Evolutionary conservation across 2,797 vertebrate species (phyloP).

Genomic region (Eulemur albifrons): DNA sequence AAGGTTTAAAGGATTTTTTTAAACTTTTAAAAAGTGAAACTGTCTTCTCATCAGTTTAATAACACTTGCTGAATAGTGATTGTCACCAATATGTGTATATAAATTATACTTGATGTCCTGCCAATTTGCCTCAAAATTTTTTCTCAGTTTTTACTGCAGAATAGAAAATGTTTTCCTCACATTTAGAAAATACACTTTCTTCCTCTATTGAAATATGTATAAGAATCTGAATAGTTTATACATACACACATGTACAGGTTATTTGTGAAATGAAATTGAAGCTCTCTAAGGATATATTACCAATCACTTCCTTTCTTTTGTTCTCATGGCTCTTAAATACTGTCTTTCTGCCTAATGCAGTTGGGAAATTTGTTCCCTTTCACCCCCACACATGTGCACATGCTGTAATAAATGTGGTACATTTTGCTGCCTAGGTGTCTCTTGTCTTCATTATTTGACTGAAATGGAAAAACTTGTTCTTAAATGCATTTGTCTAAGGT

Average conservation of each 20-base stretch:
- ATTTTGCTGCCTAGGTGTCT: background rate
- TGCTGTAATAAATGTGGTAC: background rate
- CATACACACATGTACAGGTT: background rate
- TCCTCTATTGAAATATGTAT: background rate
- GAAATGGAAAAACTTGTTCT: background rate
- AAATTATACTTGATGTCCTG: background rate
- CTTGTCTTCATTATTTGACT: conserved; percentile 1
- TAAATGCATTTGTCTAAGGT: background rate
- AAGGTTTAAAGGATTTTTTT: background rate
- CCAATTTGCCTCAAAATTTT: background rate
- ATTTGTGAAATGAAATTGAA: conserved; percentile 42
- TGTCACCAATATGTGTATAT: background rate
- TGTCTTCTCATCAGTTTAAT: background rate
- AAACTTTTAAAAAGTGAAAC: conserved; percentile 4
- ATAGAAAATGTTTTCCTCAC: conserved; percentile 10
- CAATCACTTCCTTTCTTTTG: background rate
- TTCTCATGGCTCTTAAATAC: background rate
- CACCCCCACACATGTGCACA: background rate
- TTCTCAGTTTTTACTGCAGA: background rate
- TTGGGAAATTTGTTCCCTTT: background rate
- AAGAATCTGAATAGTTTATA: background rate
- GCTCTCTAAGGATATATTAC: background rate
- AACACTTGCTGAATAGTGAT: background rate
- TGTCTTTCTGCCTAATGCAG: background rate
- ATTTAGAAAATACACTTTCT: background rate